A percentile compares a stretch with the other conserved stretches of the same genome.
Conservation (phyloP, 2,113 vertebrate species). For the Fulica atra region DNA sequence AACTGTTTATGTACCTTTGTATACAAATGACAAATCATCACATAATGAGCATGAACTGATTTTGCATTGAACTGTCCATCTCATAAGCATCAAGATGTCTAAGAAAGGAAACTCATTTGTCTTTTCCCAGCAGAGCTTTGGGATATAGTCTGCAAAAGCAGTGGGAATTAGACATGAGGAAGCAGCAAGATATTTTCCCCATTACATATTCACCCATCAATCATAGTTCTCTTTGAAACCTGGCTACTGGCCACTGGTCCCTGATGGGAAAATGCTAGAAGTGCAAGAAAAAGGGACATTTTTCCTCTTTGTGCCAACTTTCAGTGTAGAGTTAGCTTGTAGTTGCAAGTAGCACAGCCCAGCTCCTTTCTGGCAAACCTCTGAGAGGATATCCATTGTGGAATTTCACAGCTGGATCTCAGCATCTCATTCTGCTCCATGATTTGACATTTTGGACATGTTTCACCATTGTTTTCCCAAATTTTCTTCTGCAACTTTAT, state of each 20-base stretch:
- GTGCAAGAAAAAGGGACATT: conserved; percentile 40
- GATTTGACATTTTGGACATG: conserved; percentile 18
- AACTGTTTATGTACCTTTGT: neutral
- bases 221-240: conserved; percentile 47
- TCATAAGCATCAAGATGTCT: conserved; percentile 25
- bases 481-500: neutral
- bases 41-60: conserved; percentile 34
- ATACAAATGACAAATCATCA: conserved; percentile 41
- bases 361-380: neutral
- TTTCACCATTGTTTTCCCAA: conserved; percentile 51
- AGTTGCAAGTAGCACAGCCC: conserved; percentile 3
- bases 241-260: conserved; percentile 51
- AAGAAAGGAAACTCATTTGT: conserved; percentile 58
- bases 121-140: conserved; percentile 63
- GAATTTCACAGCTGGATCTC: conserved; percentile 60
- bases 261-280: conserved; percentile 62
- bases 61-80: conserved; percentile 62
- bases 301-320: conserved; percentile 37
- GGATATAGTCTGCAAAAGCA: conserved; percentile 44
- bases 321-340: conserved; percentile 26
- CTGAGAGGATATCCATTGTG: conserved; percentile 26
- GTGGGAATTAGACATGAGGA: conserved; percentile 69
- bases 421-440: neutral
- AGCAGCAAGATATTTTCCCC: conserved; percentile 46
- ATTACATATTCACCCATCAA: conserved; percentile 65